Conservation (phyloP, 2,888 invertebrate species). For the Habrosyne pyritoides region DNA sequence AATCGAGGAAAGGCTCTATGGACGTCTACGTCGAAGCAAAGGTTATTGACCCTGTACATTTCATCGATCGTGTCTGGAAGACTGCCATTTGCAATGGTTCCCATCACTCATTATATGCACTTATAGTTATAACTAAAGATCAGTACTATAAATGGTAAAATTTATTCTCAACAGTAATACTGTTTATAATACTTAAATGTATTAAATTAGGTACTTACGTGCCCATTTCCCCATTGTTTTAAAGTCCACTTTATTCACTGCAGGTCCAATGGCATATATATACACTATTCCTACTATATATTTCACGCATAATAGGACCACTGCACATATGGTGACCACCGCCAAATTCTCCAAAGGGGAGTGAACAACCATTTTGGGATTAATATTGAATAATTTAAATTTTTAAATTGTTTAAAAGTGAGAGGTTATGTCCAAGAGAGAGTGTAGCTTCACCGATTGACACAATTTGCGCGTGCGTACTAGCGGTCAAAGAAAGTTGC, state of each 20-base stretch:
- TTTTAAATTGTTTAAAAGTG: constrained; percentile 25
- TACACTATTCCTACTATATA: constrained; percentile 52
- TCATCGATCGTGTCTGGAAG: background rate
- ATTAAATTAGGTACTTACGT: constrained; percentile 81
- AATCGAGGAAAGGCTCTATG: no score
- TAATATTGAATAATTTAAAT: constrained; percentile 15
- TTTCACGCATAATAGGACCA: constrained; percentile 56
- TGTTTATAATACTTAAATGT: no score
- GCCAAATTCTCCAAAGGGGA: constrained; percentile 74
- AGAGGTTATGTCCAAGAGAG: constrained; percentile 57
- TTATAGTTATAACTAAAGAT: no score
- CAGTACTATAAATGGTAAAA: no score
- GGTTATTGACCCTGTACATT: background rate
- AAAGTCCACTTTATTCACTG: constrained; percentile 85
- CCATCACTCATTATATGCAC: background rate
- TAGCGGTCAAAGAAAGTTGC: constrained; percentile 71
- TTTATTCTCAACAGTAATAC: no score
- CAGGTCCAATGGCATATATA: constrained; percentile 78
- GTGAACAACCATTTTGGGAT: constrained; percentile 48
- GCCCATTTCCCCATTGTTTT: constrained; percentile 91
- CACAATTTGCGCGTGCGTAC: constrained; percentile 75
- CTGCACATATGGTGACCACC: constrained; percentile 62
- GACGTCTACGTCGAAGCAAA: no score
- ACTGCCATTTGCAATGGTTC: background rate
- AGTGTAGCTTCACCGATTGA: constrained; percentile 56